Base-by-base conservation (phyloP, 2,888 invertebrate species). In the Dione juno region DNA sequence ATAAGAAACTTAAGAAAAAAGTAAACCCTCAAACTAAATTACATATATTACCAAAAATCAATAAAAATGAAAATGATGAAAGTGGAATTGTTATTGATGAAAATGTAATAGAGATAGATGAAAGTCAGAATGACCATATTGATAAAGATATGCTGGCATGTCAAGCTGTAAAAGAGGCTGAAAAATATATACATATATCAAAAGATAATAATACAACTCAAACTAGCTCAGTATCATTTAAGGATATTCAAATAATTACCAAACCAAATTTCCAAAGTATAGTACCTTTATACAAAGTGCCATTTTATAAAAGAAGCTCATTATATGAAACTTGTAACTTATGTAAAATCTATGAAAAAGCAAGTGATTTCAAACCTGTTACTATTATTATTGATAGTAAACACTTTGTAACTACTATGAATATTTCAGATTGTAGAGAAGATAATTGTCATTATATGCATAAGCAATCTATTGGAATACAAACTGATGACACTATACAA, bases 71-170 rank as follows among this genome's bases (percentile, higher is more conserved):
- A 19, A 72, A 73, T 73, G 82, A 86, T 79, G 88, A 90, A 74
- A 90, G 87, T 84, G 88, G 85, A 10, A 87, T 87, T 73, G 82
- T 81, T 70, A 78, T 87, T 71, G 86, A 88, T 79, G 83, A 87
- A 81, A 86, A 87, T 52, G 74, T 76, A 11, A 83, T 84, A 75
- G 74, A 84, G 6, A 87, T 91, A 75, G 82, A 89, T 77, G 88
- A 88, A 69, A 83, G 85, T 57, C 84, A 84, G 75, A 82, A 76
- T 77, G 67, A 80, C 69, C 64, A 68, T 54, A 45, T 84, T 67
- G 89, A 92, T 79, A 92, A 91, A 80, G 92, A 93, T 79, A 80
- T 75, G 76, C 75, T 82, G 50, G 90, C 92, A 69, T 87, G 82
- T 77, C 73, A 85, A 48, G 88, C 88, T 73, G 86, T 92, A 14